These are phyloP conservation scores for Vanessa tameamea DNA, from an alignment of 1,140 invertebrate species.

Conservation along the genomic window DNA sequence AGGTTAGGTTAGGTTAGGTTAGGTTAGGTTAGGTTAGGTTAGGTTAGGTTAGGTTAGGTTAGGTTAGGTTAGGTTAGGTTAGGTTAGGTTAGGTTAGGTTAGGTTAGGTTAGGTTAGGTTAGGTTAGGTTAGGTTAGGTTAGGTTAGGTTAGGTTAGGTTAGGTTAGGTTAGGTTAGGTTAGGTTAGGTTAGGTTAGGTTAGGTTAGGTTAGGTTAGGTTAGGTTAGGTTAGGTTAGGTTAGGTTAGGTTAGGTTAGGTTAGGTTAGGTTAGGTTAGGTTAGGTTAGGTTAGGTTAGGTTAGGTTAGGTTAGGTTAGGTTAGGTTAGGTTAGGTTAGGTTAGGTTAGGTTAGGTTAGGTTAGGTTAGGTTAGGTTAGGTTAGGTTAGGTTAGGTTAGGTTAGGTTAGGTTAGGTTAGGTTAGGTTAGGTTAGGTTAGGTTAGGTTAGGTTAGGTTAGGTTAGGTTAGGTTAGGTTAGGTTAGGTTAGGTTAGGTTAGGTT, in stretches of 20 bases:
- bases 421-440: neutral
- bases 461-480: constrained; percentile 10
- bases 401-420: neutral
- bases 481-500: neutral
- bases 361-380: neutral
- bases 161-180: constrained; percentile 10
- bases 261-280: neutral
- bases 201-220: neutral
- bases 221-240: neutral
- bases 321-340: neutral
- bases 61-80: neutral
- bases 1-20: constrained; percentile 6
- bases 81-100: constrained; percentile 11
- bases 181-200: neutral
- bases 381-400: constrained; percentile 11
- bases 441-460: neutral
- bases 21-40: neutral
- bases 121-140: neutral
- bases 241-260: constrained; percentile 1
- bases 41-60: neutral
- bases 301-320: constrained; percentile 6
- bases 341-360: neutral
- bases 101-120: neutral
- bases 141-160: neutral
- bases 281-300: neutral